phyloP scores from a whole-genome alignment of 2,888 invertebrate genomes.

The Leistus spinibarbis region DNA sequence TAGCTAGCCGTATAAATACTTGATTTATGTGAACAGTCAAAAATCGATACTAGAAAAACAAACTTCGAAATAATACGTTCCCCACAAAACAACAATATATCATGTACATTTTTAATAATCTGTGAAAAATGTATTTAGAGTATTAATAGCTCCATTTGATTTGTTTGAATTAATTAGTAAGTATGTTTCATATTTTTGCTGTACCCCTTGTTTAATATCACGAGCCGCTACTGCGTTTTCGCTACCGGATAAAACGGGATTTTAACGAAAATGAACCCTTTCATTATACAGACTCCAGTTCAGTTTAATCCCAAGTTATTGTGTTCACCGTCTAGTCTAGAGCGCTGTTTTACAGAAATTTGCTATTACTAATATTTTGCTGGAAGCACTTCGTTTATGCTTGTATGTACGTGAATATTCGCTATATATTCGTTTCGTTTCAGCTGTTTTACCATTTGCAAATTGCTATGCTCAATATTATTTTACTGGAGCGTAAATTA shows the following conservation, averaged over 20 bases:
- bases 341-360: not conserved
- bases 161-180: no score
- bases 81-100: no score
- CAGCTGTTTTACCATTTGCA: not conserved
- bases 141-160: no score
- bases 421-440: not conserved
- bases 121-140: no score
- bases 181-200: no score
- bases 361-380: not conserved
- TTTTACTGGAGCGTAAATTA: not conserved
- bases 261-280: conserved; percentile 30
- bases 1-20: no score
- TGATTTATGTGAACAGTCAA: no score
- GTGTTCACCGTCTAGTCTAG: not conserved
- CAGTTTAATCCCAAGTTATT: conserved; percentile 27
- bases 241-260: conserved; percentile 1
- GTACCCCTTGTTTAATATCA: not conserved
- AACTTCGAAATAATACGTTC: no score
- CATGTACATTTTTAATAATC: no score
- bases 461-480: not conserved
- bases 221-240: not conserved
- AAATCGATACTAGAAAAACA: no score
- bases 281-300: conserved; percentile 23
- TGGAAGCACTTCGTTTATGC: not conserved
- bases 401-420: not conserved